Conservation (phyloP, 2,888 invertebrate genomes). For the Thymelicus sylvestris region DNA sequence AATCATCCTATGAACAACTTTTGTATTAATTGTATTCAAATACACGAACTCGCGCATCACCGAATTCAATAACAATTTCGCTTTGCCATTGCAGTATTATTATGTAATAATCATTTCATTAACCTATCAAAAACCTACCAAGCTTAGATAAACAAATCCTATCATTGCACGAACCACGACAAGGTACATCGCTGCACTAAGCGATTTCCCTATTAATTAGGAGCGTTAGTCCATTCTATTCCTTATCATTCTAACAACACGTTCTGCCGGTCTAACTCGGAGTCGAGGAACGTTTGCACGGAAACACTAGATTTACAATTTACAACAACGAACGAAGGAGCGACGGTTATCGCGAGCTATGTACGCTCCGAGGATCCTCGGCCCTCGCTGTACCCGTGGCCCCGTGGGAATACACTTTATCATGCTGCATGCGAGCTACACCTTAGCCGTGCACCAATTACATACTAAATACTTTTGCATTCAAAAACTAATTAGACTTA, state of each 20-base stretch:
- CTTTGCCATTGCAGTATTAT: too few species aligned
- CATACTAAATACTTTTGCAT: too few species aligned
- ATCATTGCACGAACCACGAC: too few species aligned
- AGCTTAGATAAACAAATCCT: too few species aligned
- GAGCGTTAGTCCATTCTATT: not conserved
- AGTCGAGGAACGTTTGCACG: constrained; percentile 18
- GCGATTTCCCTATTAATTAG: not conserved
- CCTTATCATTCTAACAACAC: constrained; percentile 7
- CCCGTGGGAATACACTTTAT: constrained; percentile 19
- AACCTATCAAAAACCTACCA: too few species aligned
- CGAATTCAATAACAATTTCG: too few species aligned
- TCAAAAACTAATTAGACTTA: too few species aligned
- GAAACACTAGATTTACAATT: constrained; percentile 35
- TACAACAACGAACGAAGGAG: constrained; percentile 21
- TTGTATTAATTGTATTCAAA: too few species aligned
- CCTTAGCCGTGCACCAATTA: not conserved
- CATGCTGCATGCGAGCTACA: constrained; percentile 15
- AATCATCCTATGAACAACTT: too few species aligned
- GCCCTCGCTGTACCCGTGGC: constrained; percentile 10
- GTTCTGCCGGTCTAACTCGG: not conserved
- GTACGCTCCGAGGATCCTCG: not conserved
- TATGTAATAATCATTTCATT: too few species aligned
- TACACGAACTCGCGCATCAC: too few species aligned
- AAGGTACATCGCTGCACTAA: too few species aligned
- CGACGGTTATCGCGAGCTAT: constrained; percentile 7